Percentiles rank a stretch among this genome's conserved stretches.
Evolutionary conservation across 2,888 invertebrate genomes (phyloP).

Genomic region (Melinopterus prodromus): DNA sequence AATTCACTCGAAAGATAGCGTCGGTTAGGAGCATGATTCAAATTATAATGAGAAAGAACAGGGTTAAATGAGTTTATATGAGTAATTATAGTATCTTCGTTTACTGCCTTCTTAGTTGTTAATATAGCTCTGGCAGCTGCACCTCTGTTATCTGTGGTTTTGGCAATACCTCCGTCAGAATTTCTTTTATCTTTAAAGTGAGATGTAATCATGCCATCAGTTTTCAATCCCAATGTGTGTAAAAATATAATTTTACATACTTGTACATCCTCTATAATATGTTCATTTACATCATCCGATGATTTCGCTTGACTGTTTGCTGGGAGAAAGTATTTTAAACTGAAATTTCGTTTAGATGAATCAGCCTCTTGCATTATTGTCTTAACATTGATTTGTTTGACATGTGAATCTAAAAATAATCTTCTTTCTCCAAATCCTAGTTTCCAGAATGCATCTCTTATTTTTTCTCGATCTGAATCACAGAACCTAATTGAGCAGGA

Average conservation of each 20-base stretch:
- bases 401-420: not conserved
- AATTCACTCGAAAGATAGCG: slow-evolving; percentile 4
- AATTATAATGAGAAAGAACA: not conserved
- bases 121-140: slow-evolving; percentile 4
- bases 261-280: not conserved
- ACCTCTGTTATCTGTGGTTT: slow-evolving; percentile 4
- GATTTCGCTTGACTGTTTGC: slow-evolving; percentile 4
- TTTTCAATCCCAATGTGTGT: slow-evolving; percentile 4
- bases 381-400: slow-evolving; percentile 4
- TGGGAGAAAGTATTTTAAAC: not conserved
- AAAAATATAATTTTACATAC: slow-evolving; percentile 4
- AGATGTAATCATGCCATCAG: not conserved
- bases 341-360: slow-evolving; percentile 4
- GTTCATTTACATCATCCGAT: slow-evolving; percentile 4
- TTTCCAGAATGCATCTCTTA: not conserved
- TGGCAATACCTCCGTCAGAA: not conserved
- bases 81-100: not conserved
- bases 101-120: not conserved
- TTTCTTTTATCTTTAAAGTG: not conserved
- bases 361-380: not conserved
- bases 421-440: not conserved
- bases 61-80: slow-evolving; percentile 4
- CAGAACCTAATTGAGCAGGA: slow-evolving; percentile 4
- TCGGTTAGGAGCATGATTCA: not conserved
- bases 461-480: slow-evolving; percentile 1